Percentiles rank a stretch among this genome's conserved stretches.
Conservation (phyloP, 1,140 invertebrate species). For the Contarinia nasturtii region DNA sequence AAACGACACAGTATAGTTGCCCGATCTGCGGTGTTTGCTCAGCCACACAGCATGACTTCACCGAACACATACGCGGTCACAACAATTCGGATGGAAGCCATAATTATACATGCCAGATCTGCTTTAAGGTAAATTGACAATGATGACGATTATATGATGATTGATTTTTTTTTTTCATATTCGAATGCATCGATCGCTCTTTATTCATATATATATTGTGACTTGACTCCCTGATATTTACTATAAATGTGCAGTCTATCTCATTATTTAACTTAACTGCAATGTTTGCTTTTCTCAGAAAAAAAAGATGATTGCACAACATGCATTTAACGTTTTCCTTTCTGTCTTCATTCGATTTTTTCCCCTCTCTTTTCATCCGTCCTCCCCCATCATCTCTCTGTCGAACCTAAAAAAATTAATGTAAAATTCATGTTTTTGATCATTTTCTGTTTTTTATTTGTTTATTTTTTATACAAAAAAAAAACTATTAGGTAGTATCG, state of each 20-base stretch:
- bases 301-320: too few relatives aligned
- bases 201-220: too few relatives aligned
- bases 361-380: too few relatives aligned
- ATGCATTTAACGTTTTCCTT: constrained; percentile 1
- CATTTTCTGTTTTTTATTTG: neutral
- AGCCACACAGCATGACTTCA: constrained; percentile 40
- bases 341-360: neutral
- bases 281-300: too few relatives aligned
- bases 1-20: constrained; percentile 24
- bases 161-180: too few relatives aligned
- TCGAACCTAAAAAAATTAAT: neutral
- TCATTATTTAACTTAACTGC: too few relatives aligned
- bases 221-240: too few relatives aligned
- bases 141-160: too few relatives aligned
- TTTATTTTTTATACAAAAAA: neutral
- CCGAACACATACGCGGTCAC: constrained; percentile 45
- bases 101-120: constrained; percentile 30
- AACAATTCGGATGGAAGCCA: constrained; percentile 31
- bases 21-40: constrained; percentile 41
- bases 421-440: neutral
- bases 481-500: constrained; percentile 32
- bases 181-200: too few relatives aligned
- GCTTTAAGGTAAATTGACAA: constrained; percentile 25
- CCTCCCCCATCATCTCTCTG: too few relatives aligned
- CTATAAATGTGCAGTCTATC: too few relatives aligned